Conservation (phyloP, 2,797 vertebrate genomes). For the Varecia variegata region DNA sequence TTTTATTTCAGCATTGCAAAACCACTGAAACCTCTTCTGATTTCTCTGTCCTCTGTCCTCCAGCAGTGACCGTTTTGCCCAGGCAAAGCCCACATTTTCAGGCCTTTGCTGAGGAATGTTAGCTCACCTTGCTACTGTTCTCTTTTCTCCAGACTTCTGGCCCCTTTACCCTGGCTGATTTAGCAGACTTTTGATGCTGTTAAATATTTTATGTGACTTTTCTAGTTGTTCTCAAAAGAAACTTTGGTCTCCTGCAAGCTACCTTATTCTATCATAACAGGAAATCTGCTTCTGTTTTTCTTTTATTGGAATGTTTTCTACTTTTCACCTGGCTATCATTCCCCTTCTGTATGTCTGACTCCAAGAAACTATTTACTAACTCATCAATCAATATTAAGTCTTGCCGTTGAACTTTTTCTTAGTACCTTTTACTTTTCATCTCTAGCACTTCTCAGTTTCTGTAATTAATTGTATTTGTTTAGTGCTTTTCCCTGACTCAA, state of each 20-base stretch:
- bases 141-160: background rate
- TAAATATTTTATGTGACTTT: conserved; percentile 17
- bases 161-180: background rate
- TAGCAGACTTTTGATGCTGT: background rate
- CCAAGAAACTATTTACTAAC: background rate
- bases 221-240: background rate
- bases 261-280: background rate
- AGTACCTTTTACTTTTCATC: background rate
- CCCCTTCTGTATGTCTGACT: background rate
- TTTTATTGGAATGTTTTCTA: background rate
- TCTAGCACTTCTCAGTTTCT: background rate
- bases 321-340: background rate
- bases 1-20: background rate
- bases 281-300: background rate
- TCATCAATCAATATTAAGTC: background rate
- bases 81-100: background rate
- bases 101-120: background rate
- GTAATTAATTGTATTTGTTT: background rate
- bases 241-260: background rate
- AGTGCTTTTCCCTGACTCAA: background rate
- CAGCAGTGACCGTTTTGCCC: background rate
- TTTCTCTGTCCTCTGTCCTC: background rate
- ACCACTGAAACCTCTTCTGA: background rate
- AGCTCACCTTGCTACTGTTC: background rate
- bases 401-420: background rate